Evolutionary conservation across 2,797 vertebrate species (phyloP).

Genomic region (Hippopotamyrus pictus): DNA sequence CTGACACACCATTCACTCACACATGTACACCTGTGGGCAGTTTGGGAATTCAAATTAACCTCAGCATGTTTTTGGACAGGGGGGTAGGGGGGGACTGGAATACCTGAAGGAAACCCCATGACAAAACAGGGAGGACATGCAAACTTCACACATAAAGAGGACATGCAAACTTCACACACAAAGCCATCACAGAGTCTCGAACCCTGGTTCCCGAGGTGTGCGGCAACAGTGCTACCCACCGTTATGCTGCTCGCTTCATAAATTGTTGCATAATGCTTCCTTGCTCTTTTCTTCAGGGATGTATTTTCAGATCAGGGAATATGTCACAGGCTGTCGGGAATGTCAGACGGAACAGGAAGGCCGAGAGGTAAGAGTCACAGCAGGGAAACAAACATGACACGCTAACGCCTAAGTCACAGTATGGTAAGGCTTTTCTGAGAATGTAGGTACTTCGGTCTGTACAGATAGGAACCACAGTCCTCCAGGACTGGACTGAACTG

Average conservation of each 20-base stretch:
- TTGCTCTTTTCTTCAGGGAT: conserved; percentile 51
- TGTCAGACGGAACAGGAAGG: conserved; percentile 53
- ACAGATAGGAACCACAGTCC: neutral
- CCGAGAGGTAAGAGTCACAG: conserved; percentile 44
- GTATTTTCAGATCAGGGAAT: conserved; percentile 70
- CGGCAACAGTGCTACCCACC: neutral
- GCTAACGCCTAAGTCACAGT: neutral
- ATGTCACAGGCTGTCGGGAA: conserved; percentile 60
- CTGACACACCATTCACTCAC: neutral
- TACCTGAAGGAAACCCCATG: neutral
- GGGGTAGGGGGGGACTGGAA: neutral
- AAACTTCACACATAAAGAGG: neutral
- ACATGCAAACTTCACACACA: neutral
- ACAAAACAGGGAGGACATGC: neutral
- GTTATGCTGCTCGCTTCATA: neutral
- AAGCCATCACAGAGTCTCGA: neutral
- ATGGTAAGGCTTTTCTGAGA: neutral
- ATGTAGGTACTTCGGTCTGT: neutral
- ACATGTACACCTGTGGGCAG: neutral
- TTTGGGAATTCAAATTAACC: neutral
- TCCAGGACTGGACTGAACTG: neutral
- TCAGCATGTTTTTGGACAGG: neutral
- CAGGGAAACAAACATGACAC: neutral
- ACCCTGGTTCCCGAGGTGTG: neutral
- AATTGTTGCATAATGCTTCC: neutral